These are phyloP conservation scores for Parauchenoglanis punctatus DNA, from an alignment of 2,797 vertebrate species.

Conservation along the genomic window DNA sequence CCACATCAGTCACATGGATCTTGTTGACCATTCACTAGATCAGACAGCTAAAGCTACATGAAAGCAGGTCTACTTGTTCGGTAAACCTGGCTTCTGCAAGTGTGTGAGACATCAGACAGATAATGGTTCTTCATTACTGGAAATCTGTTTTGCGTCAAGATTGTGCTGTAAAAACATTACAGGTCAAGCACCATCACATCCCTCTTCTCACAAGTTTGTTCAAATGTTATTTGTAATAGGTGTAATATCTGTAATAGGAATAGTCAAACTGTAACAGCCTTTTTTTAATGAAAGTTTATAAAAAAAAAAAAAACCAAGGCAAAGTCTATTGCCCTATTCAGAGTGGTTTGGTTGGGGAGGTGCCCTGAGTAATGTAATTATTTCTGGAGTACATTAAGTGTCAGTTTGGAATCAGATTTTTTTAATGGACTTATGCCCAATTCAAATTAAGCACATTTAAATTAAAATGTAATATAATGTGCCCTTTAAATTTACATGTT, in stretches of 20 bases:
- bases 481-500: background rate
- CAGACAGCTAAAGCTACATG: background rate
- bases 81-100: background rate
- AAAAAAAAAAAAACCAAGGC: background rate
- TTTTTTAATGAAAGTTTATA: background rate
- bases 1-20: background rate
- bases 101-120: background rate
- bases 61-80: background rate
- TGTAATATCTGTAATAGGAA: no score
- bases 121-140: background rate
- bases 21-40: background rate
- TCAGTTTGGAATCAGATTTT: background rate
- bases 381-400: background rate
- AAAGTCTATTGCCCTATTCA: background rate
- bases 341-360: background rate
- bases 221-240: background rate
- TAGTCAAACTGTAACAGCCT: background rate
- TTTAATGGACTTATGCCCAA: background rate
- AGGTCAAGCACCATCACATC: background rate
- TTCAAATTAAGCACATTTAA: background rate
- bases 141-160: background rate
- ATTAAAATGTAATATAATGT: background rate
- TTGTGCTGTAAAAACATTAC: background rate
- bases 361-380: background rate
- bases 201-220: background rate